Base-by-base conservation (phyloP, 2,888 invertebrate genomes). In the Oxystoma pomonae region DNA sequence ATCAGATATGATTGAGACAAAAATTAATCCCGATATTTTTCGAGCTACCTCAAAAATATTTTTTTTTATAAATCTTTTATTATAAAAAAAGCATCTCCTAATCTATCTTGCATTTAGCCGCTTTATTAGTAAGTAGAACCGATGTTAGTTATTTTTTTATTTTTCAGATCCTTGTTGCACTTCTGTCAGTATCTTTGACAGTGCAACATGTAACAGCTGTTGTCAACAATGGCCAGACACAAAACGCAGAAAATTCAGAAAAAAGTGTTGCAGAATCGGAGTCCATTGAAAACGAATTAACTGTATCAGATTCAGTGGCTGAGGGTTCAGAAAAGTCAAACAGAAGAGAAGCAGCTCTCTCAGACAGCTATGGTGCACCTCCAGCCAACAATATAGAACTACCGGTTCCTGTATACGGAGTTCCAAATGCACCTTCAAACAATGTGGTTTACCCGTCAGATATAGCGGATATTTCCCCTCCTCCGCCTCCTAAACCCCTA, bases 401-500 rank as follows among this genome's bases (percentile, higher is more conserved):
- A 16, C 86, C 86, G 1, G 80, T 83, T 1, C 86, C 86, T 17
- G 81, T 87, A 0, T 87, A 87, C 73, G 86, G 86, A 60, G 84
- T 83, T 0, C 86, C 86, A 2, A 82, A 84, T 65, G 76, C 80
- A 56, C 80, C 81, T 7, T 73, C 77, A 1, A 79, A 78, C 67
- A 80, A 79, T 62, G 67, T 80, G 35, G 74, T 81, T 56, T 82
- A 81, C 71, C 81, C 81, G n/a, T 77, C 76, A 57, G 83, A 82
- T 35, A 80, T 82, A 2, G 81, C 83, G 20, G 82, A 75, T 70
- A 75, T 81, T 55, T 81, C 80, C 49, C 77, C 80, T 16, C 77
- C 80, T 17, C 73, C 71, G 50, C 57, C 69, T 9, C 62, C 63
- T n/a, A 64, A 64, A 5, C 67, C 67, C 12, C 61, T 70, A 20